Base-by-base conservation (phyloP, 2,888 invertebrate genomes). In the Drosophila mimica region DNA sequence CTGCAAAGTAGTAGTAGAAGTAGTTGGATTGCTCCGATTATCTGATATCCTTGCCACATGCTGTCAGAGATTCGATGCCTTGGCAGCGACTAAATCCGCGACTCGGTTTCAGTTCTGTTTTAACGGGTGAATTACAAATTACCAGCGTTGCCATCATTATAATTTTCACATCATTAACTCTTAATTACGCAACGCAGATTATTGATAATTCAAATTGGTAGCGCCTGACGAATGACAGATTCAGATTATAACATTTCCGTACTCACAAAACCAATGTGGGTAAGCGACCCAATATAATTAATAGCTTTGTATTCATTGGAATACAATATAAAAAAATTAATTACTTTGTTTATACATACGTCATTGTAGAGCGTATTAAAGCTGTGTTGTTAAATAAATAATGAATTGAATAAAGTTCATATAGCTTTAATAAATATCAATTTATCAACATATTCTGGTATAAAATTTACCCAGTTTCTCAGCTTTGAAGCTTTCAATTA, bases 1-100 rank as follows among this genome's bases (percentile, higher is more conserved):
- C 90, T 88, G 79, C 70, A 85, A 88, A 83, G 57, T 76, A 80
- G 82, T 76, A 83, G 64, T 59, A 80, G 78, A 76, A 83, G 65
- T 52, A 77, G 56, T 77, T 67, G 73, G 28, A 31, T 63, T 43
- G 48, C 30, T 63, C 59, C 38, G 15, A 28, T 68, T 74, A 69
- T 34, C 46, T 40, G 60, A 38, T 59, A 34, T 15, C 34, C 57
- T 34, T 48, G 54, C 43, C 36, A 30, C 78, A 78, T 78, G 56
- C n/a, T 80, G 59, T 30, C 20, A 43, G 30, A 38, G 52, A n/a
- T 58, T 40, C 25, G 58, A 38, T 56, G 71, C 40, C 17, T 54
- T 43, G 34, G 25, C 40, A 31, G 28, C 58, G 40, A 77, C 74
- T 77, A 40, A 30, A 34, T 46, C 9, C 48, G 33, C 17, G 8